Conservation (phyloP, 2,888 invertebrate species). For the Glyphotaelius pellucidus region DNA sequence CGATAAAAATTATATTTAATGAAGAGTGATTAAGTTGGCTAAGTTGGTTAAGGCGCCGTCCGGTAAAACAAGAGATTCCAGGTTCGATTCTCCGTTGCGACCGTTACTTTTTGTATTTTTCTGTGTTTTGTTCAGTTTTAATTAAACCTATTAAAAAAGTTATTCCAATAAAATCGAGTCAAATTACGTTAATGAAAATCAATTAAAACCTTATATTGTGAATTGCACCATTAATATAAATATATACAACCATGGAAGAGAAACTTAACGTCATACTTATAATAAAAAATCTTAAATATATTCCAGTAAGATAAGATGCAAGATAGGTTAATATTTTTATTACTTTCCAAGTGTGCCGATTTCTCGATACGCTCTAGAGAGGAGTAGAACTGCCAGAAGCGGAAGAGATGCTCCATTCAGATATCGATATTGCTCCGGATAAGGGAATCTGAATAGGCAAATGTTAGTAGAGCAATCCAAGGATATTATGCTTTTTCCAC, state of each 20-base stretch:
- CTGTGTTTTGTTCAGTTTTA: too few relatives aligned
- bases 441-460: conserved; percentile 45
- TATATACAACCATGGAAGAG: not conserved
- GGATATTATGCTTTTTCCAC: conserved; percentile 12
- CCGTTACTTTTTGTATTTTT: too few relatives aligned
- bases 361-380: not conserved
- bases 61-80: too few relatives aligned
- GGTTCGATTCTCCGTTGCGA: too few relatives aligned
- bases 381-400: conserved; percentile 38
- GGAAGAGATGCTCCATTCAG: conserved; percentile 35
- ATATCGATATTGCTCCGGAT: conserved; percentile 43
- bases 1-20: too few relatives aligned
- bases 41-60: too few relatives aligned
- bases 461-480: conserved; percentile 30
- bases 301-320: not conserved
- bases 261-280: not conserved
- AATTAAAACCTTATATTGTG: not conserved
- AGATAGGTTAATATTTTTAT: not conserved
- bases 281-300: not conserved
- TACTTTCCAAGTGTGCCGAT: conserved; percentile 15
- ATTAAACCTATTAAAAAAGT: too few relatives aligned
- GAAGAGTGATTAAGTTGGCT: too few relatives aligned
- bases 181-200: too few relatives aligned
- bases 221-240: not conserved
- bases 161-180: too few relatives aligned